Conservation (phyloP, 2,797 vertebrate genomes). For the Siniperca undulata region DNA sequence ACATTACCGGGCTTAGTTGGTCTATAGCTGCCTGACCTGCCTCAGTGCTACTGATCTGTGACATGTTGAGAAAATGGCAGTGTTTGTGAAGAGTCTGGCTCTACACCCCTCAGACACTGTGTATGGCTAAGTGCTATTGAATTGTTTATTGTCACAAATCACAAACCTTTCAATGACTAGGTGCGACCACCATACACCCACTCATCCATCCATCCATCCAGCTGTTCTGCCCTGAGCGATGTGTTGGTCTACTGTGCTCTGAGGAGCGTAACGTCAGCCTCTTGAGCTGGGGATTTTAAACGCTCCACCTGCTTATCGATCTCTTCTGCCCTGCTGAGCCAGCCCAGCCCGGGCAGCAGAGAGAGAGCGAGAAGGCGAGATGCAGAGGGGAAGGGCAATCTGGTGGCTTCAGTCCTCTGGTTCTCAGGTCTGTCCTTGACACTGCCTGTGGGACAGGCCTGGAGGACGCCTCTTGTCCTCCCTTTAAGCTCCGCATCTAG, state of each 20-base stretch:
- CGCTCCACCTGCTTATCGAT: slow-evolving; percentile 89
- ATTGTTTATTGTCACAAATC: slow-evolving; percentile 83
- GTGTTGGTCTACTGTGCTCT: slow-evolving; percentile 67
- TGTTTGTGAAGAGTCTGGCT: slow-evolving; percentile 59
- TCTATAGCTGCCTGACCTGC: slow-evolving; percentile 41
- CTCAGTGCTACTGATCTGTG: slow-evolving; percentile 64
- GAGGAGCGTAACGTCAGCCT: slow-evolving; percentile 82
- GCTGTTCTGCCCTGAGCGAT: slow-evolving; percentile 62
- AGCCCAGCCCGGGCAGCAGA: slow-evolving; percentile 58
- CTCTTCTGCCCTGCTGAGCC: slow-evolving; percentile 76
- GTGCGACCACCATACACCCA: slow-evolving; percentile 49
- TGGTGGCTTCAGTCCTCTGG: slow-evolving; percentile 74
- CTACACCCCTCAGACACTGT: slow-evolving; percentile 58
- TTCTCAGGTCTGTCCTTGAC: slow-evolving; percentile 86
- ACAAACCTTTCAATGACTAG: slow-evolving; percentile 77
- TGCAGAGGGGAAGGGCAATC: slow-evolving; percentile 61
- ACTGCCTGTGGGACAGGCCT: slow-evolving; percentile 80
- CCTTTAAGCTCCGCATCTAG: slow-evolving; percentile 64
- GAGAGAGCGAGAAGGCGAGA: slow-evolving; percentile 49
- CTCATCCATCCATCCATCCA: slow-evolving; percentile 45
- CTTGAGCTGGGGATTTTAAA: slow-evolving; percentile 85
- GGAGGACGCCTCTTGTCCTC: slow-evolving; percentile 77
- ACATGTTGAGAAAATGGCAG: slow-evolving; percentile 67
- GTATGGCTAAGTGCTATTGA: slow-evolving; percentile 81
- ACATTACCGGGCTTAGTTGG: slow-evolving; percentile 11